Evolutionary conservation across 2,888 invertebrate genomes (phyloP).

Genomic region (Embidobia sp.): DNA sequence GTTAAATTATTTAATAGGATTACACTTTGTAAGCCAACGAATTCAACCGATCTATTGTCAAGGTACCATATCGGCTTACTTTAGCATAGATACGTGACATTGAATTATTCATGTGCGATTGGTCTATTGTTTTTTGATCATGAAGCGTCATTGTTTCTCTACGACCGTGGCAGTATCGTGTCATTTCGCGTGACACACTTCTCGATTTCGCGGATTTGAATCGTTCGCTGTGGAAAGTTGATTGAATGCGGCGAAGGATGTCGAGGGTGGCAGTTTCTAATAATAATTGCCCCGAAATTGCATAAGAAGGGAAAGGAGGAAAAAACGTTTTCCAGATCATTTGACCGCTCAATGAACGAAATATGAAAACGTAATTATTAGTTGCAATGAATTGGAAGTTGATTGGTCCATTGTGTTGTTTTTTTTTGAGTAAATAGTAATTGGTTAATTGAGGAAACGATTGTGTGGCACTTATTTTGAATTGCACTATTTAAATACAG

Average conservation of each 20-base stretch:
- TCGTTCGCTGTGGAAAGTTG: not conserved
- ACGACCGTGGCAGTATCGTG: not conserved
- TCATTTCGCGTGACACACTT: conserved; percentile 13
- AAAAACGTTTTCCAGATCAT: not conserved
- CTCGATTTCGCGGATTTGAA: not conserved
- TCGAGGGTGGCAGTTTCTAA: not conserved
- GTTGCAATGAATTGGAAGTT: conserved; percentile 29
- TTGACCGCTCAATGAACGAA: not conserved
- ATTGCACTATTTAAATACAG: conserved; percentile 35
- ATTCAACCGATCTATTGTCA: not conserved
- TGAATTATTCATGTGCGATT: conserved; percentile 40
- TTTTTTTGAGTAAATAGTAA: conserved; percentile 36
- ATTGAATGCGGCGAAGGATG: not conserved
- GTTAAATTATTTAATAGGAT: too few relatives aligned
- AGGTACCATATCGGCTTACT: not conserved
- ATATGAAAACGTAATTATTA: not conserved
- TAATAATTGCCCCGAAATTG: too few relatives aligned
- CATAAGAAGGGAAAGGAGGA: too few relatives aligned
- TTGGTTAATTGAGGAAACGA: conserved; percentile 54
- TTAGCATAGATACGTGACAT: conserved; percentile 27
- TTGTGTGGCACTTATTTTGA: conserved; percentile 33
- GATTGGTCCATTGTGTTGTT: conserved; percentile 41
- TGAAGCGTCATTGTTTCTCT: conserved; percentile 23
- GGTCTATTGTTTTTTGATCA: conserved; percentile 19
- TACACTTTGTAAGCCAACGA: too few relatives aligned